Evolutionary conservation across 2,888 invertebrate genomes (phyloP).

Genomic region (Brachypterus glaber): DNA sequence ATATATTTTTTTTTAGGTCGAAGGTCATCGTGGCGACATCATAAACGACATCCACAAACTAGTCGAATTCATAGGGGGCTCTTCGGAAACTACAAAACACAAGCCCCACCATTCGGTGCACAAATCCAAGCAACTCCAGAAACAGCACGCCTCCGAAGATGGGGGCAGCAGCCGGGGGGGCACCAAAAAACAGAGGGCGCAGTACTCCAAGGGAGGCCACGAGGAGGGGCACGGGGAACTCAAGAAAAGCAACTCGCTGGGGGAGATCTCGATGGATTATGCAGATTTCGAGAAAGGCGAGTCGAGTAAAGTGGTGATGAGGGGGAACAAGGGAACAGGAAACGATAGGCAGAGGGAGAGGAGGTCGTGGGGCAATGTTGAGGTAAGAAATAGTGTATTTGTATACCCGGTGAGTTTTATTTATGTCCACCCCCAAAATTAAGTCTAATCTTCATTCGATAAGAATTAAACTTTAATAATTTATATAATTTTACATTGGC

Average conservation of each 20-base stretch:
- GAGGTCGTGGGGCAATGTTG: constrained; percentile 34
- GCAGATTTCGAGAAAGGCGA: constrained; percentile 18
- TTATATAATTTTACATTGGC: no score
- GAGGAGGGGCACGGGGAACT: constrained; percentile 34
- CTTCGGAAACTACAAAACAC: constrained; percentile 34
- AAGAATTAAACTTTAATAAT: no score
- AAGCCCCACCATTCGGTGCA: constrained; percentile 23
- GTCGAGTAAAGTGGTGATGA: constrained; percentile 29
- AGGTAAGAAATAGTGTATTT: no score
- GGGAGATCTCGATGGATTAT: constrained; percentile 64
- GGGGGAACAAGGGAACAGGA: constrained; percentile 28
- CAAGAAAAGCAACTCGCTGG: constrained; percentile 69
- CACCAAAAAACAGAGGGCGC: constrained; percentile 28
- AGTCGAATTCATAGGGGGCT: constrained; percentile 67
- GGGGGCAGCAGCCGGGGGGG: constrained; percentile 23
- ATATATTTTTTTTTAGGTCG: constrained; percentile 44
- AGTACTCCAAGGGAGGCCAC: constrained; percentile 33
- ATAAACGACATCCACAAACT: constrained; percentile 62
- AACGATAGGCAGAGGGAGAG: constrained; percentile 31
- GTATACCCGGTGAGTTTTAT: no score
- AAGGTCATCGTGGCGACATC: constrained; percentile 68
- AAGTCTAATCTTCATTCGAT: no score
- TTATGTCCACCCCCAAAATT: no score
- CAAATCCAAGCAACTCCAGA: constrained; percentile 31
- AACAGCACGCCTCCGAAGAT: constrained; percentile 29